Base-by-base conservation (phyloP, 2,113 vertebrate species). In the Clarias macrocephalus region DNA sequence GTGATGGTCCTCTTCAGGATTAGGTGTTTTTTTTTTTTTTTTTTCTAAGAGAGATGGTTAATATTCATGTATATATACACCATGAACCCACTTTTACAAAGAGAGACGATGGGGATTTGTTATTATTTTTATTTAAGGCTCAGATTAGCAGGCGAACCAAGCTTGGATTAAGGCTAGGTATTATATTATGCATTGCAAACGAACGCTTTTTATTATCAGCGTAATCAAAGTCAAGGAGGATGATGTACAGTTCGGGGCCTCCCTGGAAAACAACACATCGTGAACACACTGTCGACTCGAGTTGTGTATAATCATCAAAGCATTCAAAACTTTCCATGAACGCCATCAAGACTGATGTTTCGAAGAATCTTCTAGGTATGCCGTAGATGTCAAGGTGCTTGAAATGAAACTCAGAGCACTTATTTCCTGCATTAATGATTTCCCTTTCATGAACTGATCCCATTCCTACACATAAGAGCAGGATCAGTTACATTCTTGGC, bases 1-100 rank as follows among this genome's bases (percentile, higher is more conserved):
- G 25, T 63, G 68, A 87, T 79, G 79, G 84, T 84, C 83, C 83
- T 89, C 80, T 89, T 89, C 28, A 88, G 62, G 70, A 28, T 54
- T 68, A 83, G 60, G 79, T 48, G 37, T 62, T 62, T 85, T 87
- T 87, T 48, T 48, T 42, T 37, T 42, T 42, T 5, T 42, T 42
- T 48, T 48, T 48, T 8, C 7, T 87, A 85, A 87, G 87, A 66
- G 25, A 79, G 83, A 79, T 77, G 73, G 13, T 84, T 76, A 84
- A 86, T 88, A 88, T 86, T 88, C 84, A 88, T 86, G 72, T 28
- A 42, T 59, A 42, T 80, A 10, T 80, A 30, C 57, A 52, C 60
- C 56, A 54, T 60, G 33, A 54, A 42, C 56, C 83, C 57, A 37
- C 83, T 75, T 59, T 59, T 5, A 23, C 60, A 75, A 28, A 76